Conservation (phyloP, 2,113 vertebrate species). For the Callionymus lyra region DNA sequence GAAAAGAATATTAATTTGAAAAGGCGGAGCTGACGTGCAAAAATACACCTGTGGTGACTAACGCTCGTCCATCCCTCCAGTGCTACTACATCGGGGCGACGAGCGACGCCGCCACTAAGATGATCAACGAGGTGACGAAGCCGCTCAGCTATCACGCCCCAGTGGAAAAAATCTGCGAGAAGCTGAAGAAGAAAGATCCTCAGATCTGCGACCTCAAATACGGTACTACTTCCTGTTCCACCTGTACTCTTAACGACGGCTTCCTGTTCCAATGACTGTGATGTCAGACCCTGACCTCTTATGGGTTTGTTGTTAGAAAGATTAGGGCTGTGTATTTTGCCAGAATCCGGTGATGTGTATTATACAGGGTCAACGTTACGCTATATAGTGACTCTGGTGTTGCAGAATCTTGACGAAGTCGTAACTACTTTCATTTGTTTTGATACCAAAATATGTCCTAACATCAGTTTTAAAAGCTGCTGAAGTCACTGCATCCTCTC, state of each 20-base stretch:
- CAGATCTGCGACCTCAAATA: conserved; percentile 98
- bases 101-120: conserved; percentile 93
- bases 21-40: background rate
- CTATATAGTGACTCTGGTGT: too few species aligned
- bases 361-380: too few species aligned
- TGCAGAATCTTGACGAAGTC: too few species aligned
- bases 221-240: conserved; percentile 54
- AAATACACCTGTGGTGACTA: background rate
- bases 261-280: too few species aligned
- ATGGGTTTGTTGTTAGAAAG: too few species aligned
- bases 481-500: too few species aligned
- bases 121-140: conserved; percentile 89
- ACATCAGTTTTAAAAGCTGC: too few species aligned
- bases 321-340: too few species aligned
- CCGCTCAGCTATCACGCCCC: conserved; percentile 89
- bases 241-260: background rate
- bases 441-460: too few species aligned
- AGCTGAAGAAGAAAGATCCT: conserved; percentile 91
- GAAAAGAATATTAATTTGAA: background rate
- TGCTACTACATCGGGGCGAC: conserved; percentile 97
- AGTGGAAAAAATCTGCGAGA: conserved; percentile 91
- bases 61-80: conserved; percentile 41
- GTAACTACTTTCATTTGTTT: too few species aligned
- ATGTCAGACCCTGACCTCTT: too few species aligned
- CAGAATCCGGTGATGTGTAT: too few species aligned